These are phyloP conservation scores for Calidris pugnax DNA, from an alignment of 2,113 vertebrate genomes.

Conservation along the genomic window DNA sequence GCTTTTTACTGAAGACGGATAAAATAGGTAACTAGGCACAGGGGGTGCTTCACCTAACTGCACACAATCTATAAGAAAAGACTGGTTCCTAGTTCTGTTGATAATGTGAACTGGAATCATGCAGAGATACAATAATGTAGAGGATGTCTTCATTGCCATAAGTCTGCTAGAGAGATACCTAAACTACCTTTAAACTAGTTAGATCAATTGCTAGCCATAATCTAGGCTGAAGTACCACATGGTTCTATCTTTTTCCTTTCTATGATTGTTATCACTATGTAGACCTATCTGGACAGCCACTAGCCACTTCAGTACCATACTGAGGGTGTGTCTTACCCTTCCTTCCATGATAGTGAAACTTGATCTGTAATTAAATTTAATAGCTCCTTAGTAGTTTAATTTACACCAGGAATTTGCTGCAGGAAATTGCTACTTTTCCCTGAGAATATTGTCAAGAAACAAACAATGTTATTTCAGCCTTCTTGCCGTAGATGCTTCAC, in stretches of 20 bases:
- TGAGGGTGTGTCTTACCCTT: neutral
- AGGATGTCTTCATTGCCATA: neutral
- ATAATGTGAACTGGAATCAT: neutral
- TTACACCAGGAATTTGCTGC: neutral
- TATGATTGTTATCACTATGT: rapidly evolving
- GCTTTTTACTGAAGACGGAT: neutral
- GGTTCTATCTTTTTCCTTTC: neutral
- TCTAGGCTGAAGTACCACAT: neutral
- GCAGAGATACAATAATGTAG: neutral
- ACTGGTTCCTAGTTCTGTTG: neutral
- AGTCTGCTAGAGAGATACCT: neutral
- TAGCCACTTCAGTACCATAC: neutral
- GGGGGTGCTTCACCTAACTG: neutral
- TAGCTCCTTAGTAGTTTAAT: neutral
- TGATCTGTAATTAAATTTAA: neutral
- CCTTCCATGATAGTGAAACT: neutral
- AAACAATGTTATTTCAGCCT: neutral
- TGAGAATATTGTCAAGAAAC: neutral
- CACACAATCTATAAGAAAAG: neutral
- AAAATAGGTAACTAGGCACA: neutral
- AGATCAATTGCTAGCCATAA: neutral
- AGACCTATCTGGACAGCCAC: neutral
- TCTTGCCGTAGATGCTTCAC: neutral
- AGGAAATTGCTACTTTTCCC: neutral
- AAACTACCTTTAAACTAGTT: neutral